phyloP scores from a whole-genome alignment of 2,888 invertebrate species.

The Melanostoma scalare region DNA sequence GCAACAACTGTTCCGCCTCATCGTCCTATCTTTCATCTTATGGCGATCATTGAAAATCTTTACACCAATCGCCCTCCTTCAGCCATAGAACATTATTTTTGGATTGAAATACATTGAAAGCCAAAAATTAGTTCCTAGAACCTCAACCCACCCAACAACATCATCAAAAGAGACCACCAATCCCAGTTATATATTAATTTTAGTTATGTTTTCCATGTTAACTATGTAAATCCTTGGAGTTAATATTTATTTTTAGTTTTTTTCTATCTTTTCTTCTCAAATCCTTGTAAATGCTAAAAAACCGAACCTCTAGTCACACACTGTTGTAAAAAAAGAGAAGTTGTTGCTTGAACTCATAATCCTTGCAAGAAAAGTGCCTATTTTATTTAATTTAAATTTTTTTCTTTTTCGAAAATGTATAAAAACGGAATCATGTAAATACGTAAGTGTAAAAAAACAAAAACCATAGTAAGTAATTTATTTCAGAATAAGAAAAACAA shows the following conservation, averaged over 20 bases:
- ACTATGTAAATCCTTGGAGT: constrained; percentile 20
- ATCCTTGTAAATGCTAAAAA: constrained; percentile 59
- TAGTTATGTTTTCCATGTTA: background rate
- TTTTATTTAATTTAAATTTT: constrained; percentile 44
- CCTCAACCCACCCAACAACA: constrained; percentile 47
- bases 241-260: constrained; percentile 38
- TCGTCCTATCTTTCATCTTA: constrained; percentile 62
- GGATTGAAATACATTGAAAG: constrained; percentile 66
- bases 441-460: constrained; percentile 48
- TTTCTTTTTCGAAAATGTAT: constrained; percentile 48
- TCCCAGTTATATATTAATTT: constrained; percentile 60
- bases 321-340: constrained; percentile 57
- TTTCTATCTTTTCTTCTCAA: background rate
- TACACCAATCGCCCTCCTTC: constrained; percentile 14
- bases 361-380: constrained; percentile 71
- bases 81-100: constrained; percentile 48
- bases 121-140: constrained; percentile 82
- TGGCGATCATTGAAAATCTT: constrained; percentile 47
- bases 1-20: constrained; percentile 65
- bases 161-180: constrained; percentile 52
- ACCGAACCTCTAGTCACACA: constrained; percentile 67
- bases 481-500: constrained; percentile 21
- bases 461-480: constrained; percentile 2
- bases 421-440: constrained; percentile 60
- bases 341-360: constrained; percentile 61